These are phyloP conservation scores for Pogonocherus hispidulus DNA, from an alignment of 2,888 invertebrate genomes.

Conservation along the genomic window DNA sequence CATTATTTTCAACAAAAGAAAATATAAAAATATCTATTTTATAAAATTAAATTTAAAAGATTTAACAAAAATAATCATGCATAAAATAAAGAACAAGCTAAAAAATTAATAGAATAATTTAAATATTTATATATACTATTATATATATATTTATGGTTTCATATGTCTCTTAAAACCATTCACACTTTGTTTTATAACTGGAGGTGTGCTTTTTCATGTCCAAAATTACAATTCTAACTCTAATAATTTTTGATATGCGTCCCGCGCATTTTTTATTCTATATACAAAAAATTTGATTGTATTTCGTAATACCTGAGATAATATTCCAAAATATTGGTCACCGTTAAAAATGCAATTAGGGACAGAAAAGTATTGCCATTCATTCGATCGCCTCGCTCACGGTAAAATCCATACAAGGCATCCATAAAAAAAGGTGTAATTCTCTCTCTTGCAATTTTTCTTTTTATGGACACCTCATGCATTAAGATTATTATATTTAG, in stretches of 20 bases:
- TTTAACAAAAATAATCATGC: constrained; percentile 57
- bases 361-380: constrained; percentile 25
- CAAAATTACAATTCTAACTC: constrained; percentile 53
- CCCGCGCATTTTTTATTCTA: constrained; percentile 52
- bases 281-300: constrained; percentile 58
- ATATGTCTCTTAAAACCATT: constrained; percentile 25
- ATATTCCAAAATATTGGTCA: constrained; percentile 53
- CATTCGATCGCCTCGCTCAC: constrained; percentile 20
- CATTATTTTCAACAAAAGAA: constrained; percentile 58
- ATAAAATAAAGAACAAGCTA: constrained; percentile 47
- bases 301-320: constrained; percentile 58
- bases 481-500: constrained; percentile 34
- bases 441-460: constrained; percentile 1
- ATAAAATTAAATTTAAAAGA: constrained; percentile 57
- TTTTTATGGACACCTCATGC: constrained; percentile 10
- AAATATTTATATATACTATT: constrained; percentile 27
- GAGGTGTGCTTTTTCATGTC: constrained; percentile 45
- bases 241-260: constrained; percentile 57
- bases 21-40: constrained; percentile 58
- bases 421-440: constrained; percentile 5
- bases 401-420: constrained; percentile 17
- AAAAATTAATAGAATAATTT: constrained; percentile 46
- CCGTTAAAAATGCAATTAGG: constrained; percentile 52
- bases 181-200: constrained; percentile 32
- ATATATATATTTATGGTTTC: constrained; percentile 29